phyloP scores from a whole-genome alignment of 2,797 vertebrate genomes.

The Potorous gilbertii region DNA sequence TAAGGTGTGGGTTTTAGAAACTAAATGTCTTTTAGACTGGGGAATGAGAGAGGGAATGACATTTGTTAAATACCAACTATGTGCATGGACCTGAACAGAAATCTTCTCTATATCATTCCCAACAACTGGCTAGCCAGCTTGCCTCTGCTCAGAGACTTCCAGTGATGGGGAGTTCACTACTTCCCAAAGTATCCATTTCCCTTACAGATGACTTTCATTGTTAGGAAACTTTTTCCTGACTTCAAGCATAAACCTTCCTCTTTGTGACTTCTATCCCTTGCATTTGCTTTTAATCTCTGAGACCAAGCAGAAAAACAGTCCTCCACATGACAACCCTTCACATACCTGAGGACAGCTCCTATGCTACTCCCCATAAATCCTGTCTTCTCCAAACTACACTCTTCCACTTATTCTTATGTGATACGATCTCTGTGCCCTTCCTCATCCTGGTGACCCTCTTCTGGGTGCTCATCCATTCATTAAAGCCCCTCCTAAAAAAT shows the following conservation, averaged over 20 bases:
- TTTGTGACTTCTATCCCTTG: not conserved
- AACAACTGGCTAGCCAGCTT: not conserved
- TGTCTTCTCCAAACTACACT: not conserved
- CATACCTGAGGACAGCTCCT: not conserved
- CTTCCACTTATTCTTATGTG: not conserved
- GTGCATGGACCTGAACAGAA: not conserved
- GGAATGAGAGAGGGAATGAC: not conserved
- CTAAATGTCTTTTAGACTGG: not conserved
- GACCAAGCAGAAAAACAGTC: not conserved
- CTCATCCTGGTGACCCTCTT: not conserved
- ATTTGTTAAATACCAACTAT: not conserved
- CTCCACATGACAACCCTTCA: not conserved
- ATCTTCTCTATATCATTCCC: not conserved
- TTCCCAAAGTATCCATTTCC: not conserved
- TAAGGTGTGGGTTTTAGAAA: not conserved
- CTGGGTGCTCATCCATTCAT: not conserved
- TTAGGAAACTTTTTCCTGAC: not conserved
- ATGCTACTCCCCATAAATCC: not conserved
- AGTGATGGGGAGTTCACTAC: not conserved
- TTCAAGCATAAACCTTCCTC: not conserved
- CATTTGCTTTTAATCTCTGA: not conserved
- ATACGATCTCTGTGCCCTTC: not conserved
- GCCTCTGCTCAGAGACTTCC: not conserved
- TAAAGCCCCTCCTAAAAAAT: not conserved
- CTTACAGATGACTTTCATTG: not conserved